Evolutionary conservation across 2,797 vertebrate genomes (phyloP), one percentile per base, ranked within the genome.

Genomic region (Micropoecilia bifurca): DNA sequence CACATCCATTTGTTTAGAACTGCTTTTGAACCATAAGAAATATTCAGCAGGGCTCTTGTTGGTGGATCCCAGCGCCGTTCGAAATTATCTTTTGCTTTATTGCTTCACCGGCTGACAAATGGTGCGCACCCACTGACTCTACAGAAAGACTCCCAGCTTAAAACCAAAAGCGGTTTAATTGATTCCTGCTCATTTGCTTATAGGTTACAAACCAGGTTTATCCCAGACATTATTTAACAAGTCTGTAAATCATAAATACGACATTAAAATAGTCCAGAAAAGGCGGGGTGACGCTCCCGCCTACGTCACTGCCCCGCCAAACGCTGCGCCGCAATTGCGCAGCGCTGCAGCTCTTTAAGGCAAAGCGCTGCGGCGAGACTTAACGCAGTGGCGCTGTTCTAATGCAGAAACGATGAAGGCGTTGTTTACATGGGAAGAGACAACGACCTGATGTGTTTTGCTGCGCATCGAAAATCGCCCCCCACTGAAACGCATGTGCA

Each of bases 211-310:
- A 4, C n/a, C 4, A 18, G 16, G 14, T 18, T 25, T 18, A 16
- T 22, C n/a, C 36, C 10, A 3, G 33, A 33, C 41, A 69, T 41
- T 33, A 13, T 16, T 61, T 4, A 57, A 57, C 53, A 28, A 57
- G 10, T 12, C 30, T 76, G 73, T 74, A 71, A 85, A 73, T 85
- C 43, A 77, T 55, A 57, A 33, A 20, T 68, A 50, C 0, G 63
- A 59, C 63, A 43, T 33, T 6, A 22, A 48, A 73, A 73, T 66
- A 28, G 3, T 28, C 4, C 0, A 39, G 14, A 28, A 33, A 85
- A 83, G 83, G 90, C 90, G 90, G 86, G 84, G 81, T 74, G 61
- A 61, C 57, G 25, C 39, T 16, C 36, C 81, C 90, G 79, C 90
- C 89, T 78, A 86, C 77, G 36, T 9, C 18, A 14, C 6, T 18